phyloP scores from a whole-genome alignment of 2,888 invertebrate genomes.

The Trachelus iudaicus region DNA sequence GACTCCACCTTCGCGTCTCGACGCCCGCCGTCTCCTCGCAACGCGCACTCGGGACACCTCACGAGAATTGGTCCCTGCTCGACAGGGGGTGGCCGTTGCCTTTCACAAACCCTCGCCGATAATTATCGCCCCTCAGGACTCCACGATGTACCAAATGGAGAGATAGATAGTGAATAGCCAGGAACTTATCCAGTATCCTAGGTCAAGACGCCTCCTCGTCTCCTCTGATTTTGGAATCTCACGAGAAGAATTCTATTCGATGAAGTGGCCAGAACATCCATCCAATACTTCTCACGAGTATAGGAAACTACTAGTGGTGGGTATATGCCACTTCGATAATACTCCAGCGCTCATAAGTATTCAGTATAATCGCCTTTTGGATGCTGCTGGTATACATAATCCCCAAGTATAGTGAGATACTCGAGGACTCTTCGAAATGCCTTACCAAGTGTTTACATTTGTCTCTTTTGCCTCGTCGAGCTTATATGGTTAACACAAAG shows the following conservation, averaged over 20 bases:
- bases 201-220: too few species aligned
- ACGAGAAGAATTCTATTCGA: too few species aligned
- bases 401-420: slow-evolving; percentile 20
- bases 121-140: slow-evolving; percentile 47
- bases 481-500: slow-evolving; percentile 51
- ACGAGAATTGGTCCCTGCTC: slow-evolving; percentile 54
- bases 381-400: slow-evolving; percentile 23
- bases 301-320: too few species aligned
- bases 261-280: too few species aligned
- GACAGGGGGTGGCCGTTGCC: slow-evolving; percentile 48
- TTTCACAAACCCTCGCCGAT: slow-evolving; percentile 37
- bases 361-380: background rate
- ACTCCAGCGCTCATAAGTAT: too few species aligned
- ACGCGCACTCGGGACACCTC: slow-evolving; percentile 38
- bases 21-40: background rate
- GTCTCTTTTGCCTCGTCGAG: slow-evolving; percentile 44
- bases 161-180: too few species aligned
- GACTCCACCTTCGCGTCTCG: slow-evolving; percentile 13
- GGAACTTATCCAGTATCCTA: too few species aligned
- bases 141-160: too few species aligned
- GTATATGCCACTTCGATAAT: too few species aligned
- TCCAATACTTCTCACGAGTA: too few species aligned
- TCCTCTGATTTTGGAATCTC: too few species aligned
- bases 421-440: slow-evolving; percentile 20
- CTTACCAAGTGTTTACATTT: slow-evolving; percentile 59